Base-by-base conservation (phyloP, 1,140 invertebrate genomes). In the Drosophila athabasca region DNA sequence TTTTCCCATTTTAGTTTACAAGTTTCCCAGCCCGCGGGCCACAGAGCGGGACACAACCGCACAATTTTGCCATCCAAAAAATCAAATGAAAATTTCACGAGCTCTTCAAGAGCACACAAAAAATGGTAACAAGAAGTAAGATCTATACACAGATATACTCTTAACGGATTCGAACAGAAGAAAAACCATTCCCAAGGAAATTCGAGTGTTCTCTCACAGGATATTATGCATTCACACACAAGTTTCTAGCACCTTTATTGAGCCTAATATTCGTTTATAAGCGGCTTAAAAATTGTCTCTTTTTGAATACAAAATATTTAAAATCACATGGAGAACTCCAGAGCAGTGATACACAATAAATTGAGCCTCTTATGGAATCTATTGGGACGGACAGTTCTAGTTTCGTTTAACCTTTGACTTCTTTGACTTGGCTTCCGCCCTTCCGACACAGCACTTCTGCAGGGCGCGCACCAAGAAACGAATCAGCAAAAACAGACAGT, bases 1-100 rank as follows among this genome's bases (percentile, higher is more conserved):
- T 87, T 87, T 82, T 73, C 62, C 35, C 61, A 79, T 87, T 87
- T 87, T 79, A 87, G 76, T 87, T 79, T 79, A 72, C 82, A 75
- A 85, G 48, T 67, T 74, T 81, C 24, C 48, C 15, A 41, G 44
- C 82, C 69, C 35, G 35, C 35, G 35, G 35, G 31, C 35, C 9
- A 9, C 9, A 39, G 11, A 39, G 26, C 57, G 60, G 53, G 64
- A 31, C 55, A 60, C 53, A 75, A 77, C 73, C 73, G 45, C 72
- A 69, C 35, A 24, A 8, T 31, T 31, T 31, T 31, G 31, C 31
- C 29, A 41, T 31, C 35, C 49, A 60, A 8, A 58, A 69, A 69
- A 69, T 58, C 64, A 68, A 69, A 73, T 85, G 39, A 51, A 85
- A 74, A 59, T 80, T 85, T 70, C 39, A 85, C 58, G 26, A 76